phyloP scores from a whole-genome alignment of 2,888 invertebrate species.

The Meteorus cinctellus region DNA sequence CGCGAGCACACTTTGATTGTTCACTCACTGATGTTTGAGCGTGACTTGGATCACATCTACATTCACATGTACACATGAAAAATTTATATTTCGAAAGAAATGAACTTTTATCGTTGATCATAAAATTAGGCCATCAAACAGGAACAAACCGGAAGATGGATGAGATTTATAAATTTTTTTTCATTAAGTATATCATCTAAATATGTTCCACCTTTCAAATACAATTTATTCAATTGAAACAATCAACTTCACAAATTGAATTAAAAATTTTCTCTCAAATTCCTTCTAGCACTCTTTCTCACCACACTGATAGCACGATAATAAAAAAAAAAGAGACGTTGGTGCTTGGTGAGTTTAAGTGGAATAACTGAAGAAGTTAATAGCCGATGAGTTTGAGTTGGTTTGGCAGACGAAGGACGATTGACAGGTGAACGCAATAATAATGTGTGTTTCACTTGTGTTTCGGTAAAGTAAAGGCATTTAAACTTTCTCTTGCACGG shows the following conservation, averaged over 20 bases:
- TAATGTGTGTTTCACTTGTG: constrained; percentile 42
- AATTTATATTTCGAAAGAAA: neutral
- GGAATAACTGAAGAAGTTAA: constrained; percentile 26
- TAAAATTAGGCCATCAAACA: constrained; percentile 60
- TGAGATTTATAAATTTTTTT: too few species aligned
- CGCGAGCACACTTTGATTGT: neutral
- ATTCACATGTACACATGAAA: neutral
- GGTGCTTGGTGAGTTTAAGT: neutral
- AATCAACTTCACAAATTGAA: neutral
- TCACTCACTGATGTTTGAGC: neutral
- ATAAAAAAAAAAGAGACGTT: constrained; percentile 16
- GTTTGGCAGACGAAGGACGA: constrained; percentile 47
- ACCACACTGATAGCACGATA: constrained; percentile 9
- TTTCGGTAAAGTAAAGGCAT: constrained; percentile 49
- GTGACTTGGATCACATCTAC: neutral
- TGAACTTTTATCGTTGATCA: constrained; percentile 57
- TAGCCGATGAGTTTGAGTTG: constrained; percentile 28
- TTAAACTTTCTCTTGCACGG: constrained; percentile 50
- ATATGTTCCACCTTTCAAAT: too few species aligned
- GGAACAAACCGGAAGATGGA: constrained; percentile 19
- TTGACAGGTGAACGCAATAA: constrained; percentile 53
- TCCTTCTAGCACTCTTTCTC: constrained; percentile 25
- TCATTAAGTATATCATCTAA: too few species aligned
- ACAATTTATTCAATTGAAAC: neutral
- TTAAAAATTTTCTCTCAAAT: constrained; percentile 32